phyloP scores from a whole-genome alignment of 2,797 vertebrate genomes.

The Gymnodraco acuticeps region DNA sequence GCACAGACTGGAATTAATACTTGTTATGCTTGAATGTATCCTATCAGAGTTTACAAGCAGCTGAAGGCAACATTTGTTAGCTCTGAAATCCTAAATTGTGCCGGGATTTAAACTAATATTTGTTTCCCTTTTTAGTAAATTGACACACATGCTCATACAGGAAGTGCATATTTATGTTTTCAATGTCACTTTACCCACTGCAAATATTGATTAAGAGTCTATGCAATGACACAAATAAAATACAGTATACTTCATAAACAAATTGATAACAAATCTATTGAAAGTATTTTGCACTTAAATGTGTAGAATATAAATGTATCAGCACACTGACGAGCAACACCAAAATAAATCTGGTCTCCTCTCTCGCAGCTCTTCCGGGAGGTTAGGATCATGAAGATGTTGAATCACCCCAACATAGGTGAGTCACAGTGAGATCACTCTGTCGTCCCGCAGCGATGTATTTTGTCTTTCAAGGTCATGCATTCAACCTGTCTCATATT shows the following conservation, averaged over 20 bases:
- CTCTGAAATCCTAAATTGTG: neutral
- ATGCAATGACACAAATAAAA: conserved; percentile 1
- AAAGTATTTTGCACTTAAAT: neutral
- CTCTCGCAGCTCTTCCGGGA: conserved; percentile 91
- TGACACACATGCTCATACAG: conserved; percentile 23
- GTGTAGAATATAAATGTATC: neutral
- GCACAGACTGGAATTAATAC: neutral
- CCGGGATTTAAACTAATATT: neutral
- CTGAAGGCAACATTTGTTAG: neutral
- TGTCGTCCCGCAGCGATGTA: neutral
- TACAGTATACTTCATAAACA: neutral
- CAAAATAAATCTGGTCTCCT: neutral
- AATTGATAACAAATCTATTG: neutral
- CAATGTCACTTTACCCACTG: neutral
- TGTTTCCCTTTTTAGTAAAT: conserved; percentile 1
- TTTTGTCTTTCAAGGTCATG: conserved; percentile 20
- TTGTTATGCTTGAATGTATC: neutral
- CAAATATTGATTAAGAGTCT: conserved; percentile 7
- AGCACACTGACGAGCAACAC: neutral
- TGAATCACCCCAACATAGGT: conserved; percentile 98
- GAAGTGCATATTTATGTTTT: conserved; percentile 34
- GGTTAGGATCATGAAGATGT: conserved; percentile 97
- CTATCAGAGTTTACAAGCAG: neutral
- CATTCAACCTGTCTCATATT: conserved; percentile 7
- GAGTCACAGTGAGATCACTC: conserved; percentile 70